Conservation (phyloP, 2,113 vertebrate genomes). For the Beaufortia kweichowensis region DNA sequence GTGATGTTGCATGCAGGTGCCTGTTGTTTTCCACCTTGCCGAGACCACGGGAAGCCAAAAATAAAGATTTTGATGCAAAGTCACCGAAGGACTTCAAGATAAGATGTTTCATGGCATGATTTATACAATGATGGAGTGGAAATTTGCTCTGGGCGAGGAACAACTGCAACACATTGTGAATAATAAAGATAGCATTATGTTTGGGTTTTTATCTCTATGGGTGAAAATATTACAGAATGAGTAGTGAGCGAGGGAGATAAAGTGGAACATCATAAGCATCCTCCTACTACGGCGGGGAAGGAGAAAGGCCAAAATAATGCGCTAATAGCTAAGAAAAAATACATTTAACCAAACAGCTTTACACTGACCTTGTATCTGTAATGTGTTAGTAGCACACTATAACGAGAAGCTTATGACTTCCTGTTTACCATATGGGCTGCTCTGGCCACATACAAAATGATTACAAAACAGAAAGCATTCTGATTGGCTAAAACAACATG, state of each 20-base stretch:
- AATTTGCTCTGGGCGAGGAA: constrained; percentile 30
- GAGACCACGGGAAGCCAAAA: constrained; percentile 44
- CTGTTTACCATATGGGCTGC: too few species aligned
- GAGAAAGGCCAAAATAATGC: neutral
- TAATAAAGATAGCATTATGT: constrained; percentile 45
- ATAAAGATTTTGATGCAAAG: constrained; percentile 47
- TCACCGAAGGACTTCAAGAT: constrained; percentile 48
- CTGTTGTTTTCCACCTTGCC: constrained; percentile 39
- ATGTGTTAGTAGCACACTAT: too few species aligned
- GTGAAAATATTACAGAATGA: constrained; percentile 31
- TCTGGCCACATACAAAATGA: too few species aligned
- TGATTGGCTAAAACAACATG: too few species aligned
- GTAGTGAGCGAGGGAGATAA: neutral
- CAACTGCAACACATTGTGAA: constrained; percentile 41
- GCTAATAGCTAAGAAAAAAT: neutral
- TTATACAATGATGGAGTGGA: constrained; percentile 45
- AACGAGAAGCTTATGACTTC: too few species aligned
- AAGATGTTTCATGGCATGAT: constrained; percentile 49
- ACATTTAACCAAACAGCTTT: too few species aligned
- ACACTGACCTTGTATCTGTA: too few species aligned
- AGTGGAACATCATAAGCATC: neutral
- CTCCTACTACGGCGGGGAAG: neutral
- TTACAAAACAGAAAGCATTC: too few species aligned
- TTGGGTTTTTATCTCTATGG: constrained; percentile 34
- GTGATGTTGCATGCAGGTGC: constrained; percentile 50